A percentile compares a stretch with the other conserved stretches of the same genome.
Conservation (phyloP, 1,140 invertebrate species). For the Parasteatoda tepidariorum region DNA sequence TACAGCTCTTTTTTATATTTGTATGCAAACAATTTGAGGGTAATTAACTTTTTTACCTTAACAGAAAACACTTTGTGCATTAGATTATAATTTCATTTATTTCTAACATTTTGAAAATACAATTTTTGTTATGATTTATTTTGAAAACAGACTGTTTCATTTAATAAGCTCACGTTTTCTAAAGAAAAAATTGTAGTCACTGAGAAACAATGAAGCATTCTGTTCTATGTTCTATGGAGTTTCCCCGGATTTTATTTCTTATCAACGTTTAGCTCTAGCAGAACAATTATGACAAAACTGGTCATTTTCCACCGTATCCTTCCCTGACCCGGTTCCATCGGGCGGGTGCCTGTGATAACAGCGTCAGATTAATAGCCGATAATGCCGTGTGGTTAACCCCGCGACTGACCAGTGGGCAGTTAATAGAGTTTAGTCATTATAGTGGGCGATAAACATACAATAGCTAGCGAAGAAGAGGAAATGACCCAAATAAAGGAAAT, state of each 20-base stretch:
- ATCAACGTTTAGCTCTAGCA: background rate
- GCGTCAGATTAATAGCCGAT: constrained; percentile 9
- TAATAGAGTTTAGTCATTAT: background rate
- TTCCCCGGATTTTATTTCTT: background rate
- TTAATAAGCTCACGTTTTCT: no score
- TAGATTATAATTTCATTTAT: no score
- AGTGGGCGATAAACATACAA: background rate
- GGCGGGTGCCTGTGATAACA: background rate
- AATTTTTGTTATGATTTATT: no score
- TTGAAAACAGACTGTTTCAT: no score
- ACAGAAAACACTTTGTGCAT: no score
- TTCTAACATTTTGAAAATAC: no score
- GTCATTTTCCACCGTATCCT: background rate
- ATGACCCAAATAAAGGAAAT: background rate
- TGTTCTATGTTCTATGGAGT: no score
- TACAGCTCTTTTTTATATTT: no score
- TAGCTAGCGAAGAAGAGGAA: background rate
- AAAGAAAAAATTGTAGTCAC: no score
- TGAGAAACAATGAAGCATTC: no score
- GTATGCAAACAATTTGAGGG: no score
- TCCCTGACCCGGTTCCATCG: constrained; percentile 21
- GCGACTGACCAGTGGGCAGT: background rate
- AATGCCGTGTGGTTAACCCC: constrained; percentile 15
- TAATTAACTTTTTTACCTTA: no score
- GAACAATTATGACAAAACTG: background rate